Evolutionary conservation across 2,888 invertebrate genomes (phyloP).

Genomic region (Aspidiotus rigidus): DNA sequence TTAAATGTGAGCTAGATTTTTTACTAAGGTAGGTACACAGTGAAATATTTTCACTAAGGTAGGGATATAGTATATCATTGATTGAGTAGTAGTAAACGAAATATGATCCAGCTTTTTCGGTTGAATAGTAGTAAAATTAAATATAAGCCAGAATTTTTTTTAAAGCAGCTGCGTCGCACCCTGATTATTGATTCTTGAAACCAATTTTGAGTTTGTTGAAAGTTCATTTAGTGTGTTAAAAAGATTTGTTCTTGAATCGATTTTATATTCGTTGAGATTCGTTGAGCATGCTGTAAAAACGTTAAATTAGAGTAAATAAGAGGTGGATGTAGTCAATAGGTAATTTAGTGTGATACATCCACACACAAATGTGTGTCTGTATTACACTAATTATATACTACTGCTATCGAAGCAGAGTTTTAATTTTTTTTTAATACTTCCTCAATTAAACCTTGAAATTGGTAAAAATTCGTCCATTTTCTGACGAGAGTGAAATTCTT

Average conservation of each 20-base stretch:
- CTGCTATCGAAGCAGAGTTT: no score
- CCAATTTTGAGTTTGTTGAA: constrained; percentile 4
- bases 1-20: background rate
- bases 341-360: constrained; percentile 9
- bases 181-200: constrained; percentile 4
- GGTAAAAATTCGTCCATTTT: no score
- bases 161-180: constrained; percentile 4
- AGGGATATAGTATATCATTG: no score
- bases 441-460: no score
- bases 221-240: background rate
- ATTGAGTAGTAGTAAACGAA: constrained; percentile 2
- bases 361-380: constrained; percentile 1
- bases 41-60: no score
- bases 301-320: constrained; percentile 11
- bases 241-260: background rate
- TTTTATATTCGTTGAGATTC: constrained; percentile 4
- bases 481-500: no score
- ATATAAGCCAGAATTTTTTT: constrained; percentile 4
- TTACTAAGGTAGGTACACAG: no score
- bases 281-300: constrained; percentile 7
- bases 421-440: no score
- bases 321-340: background rate
- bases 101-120: constrained; percentile 6
- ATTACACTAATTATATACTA: background rate
- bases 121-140: constrained; percentile 8